Conservation (phyloP, 2,113 vertebrate genomes). For the Melozone crissalis region DNA sequence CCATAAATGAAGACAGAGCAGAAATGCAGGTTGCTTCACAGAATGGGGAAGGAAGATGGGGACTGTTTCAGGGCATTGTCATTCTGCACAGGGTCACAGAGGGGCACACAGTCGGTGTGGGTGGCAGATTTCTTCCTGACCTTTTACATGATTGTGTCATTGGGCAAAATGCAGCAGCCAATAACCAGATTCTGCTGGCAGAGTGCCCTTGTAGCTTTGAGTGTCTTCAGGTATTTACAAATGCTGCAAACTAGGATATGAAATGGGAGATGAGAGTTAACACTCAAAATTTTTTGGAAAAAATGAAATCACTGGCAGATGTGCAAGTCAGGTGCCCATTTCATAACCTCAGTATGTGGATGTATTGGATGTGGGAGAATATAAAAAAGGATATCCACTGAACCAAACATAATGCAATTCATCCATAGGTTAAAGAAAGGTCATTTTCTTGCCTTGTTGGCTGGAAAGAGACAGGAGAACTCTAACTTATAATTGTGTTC, state of each 20-base stretch:
- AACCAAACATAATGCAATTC: slow-evolving; percentile 28
- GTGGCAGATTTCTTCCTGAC: neutral
- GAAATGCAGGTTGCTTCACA: neutral
- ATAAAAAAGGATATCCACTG: neutral
- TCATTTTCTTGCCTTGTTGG: slow-evolving; percentile 51
- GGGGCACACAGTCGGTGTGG: accelerated
- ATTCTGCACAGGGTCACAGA: neutral
- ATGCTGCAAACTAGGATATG: neutral
- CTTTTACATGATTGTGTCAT: neutral
- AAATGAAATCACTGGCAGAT: neutral
- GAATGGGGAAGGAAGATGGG: neutral
- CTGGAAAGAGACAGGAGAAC: slow-evolving; percentile 18
- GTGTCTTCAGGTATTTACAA: neutral
- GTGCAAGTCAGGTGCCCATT: neutral
- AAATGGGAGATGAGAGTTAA: neutral
- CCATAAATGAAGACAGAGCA: neutral
- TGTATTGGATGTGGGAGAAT: neutral
- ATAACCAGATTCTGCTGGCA: neutral
- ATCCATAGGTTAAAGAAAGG: slow-evolving; percentile 52
- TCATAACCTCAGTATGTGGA: neutral
- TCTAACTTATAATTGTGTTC: slow-evolving; percentile 37
- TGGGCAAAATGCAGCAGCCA: neutral
- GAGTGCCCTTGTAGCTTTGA: neutral
- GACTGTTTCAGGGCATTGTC: neutral
- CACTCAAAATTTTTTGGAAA: neutral